Base-by-base conservation (phyloP, 2,113 vertebrate genomes). In the Cheirogaleus medius region DNA sequence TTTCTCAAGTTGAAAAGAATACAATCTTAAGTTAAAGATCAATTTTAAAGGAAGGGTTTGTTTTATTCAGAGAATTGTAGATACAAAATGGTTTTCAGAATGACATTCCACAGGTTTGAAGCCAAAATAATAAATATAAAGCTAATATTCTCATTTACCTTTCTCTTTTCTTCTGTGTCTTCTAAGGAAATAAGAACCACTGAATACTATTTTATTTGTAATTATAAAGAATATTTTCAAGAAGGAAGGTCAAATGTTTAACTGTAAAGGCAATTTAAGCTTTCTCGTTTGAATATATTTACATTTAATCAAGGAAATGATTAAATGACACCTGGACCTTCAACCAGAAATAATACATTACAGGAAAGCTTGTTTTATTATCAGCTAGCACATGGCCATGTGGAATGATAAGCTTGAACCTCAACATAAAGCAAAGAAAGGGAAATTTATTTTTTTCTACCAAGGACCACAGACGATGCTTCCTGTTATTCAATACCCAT, bases 201-300 rank as follows among this genome's bases (percentile, higher is more conserved):
- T 64, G 17, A 52, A 69, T 68, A 81, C 56, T 80, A 85, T 54
- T 63, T 63, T 78, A 47, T 27, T 68, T 49, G 2, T n/a, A 60
- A 49, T 87, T 56, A 0, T 58, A 87, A 93, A 91, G 21, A 8
- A 56, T 91, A 78, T 91, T 95, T 95, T 76, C 37, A 91, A 93
- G 77, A 69, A 86, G 64, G 25, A 86, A 89, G 8, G 2, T 17
- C 18, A 56, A 81, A 42, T 11, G 73, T 42, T 71, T 87, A 87
- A 74, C 63, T 78, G 1, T 58, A 83, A 87, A 69, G 58, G 5
- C 11, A 83, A 83, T 90, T 56, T 93, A 1, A 1, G 52, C 10
- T 49, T 5, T 86, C 56, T 73, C 71, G 25, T 34, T 83, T 90
- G 6, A 90, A 42, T 71, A 87, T 12, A 68, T 91, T 85, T 91